Conservation (phyloP, 2,113 vertebrate species). For the Coryphaenoides rupestris region DNA sequence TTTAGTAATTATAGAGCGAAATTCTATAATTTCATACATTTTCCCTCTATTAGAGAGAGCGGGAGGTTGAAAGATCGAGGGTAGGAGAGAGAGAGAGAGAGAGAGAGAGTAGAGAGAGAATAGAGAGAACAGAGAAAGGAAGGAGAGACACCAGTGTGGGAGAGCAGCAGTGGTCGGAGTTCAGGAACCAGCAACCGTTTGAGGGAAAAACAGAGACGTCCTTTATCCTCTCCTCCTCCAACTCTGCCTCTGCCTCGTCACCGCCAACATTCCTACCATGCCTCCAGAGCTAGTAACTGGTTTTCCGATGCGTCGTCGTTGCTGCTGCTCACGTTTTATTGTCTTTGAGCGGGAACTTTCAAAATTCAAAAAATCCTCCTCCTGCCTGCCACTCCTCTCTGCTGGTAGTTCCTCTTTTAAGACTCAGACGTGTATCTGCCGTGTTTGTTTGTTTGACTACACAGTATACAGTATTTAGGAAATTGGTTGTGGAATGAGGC, state of each 20-base stretch:
- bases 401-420: constrained; percentile 38
- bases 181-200: constrained; percentile 29
- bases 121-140: too few relatives aligned
- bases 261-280: constrained; percentile 67
- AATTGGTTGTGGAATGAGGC: too few relatives aligned
- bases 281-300: constrained; percentile 40
- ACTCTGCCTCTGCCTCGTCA: constrained; percentile 22
- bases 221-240: constrained; percentile 40
- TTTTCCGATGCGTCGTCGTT: constrained; percentile 37
- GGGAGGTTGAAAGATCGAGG: background rate
- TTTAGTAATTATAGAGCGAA: too few relatives aligned
- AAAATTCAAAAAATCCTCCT: constrained; percentile 54
- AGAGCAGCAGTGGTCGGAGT: constrained; percentile 25
- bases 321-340: constrained; percentile 20
- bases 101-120: background rate
- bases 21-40: too few relatives aligned
- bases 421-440: background rate
- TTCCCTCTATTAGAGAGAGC: too few relatives aligned
- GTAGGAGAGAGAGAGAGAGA: too few relatives aligned
- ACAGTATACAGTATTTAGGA: background rate
- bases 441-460: background rate
- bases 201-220: constrained; percentile 44
- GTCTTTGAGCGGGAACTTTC: constrained; percentile 60
- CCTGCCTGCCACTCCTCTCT: constrained; percentile 40
- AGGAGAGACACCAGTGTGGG: constrained; percentile 4